A percentile compares a stretch with the other conserved stretches of the same genome.
Conservation (phyloP, 1,140 invertebrate species). For the Heliconius eleuchia region DNA sequence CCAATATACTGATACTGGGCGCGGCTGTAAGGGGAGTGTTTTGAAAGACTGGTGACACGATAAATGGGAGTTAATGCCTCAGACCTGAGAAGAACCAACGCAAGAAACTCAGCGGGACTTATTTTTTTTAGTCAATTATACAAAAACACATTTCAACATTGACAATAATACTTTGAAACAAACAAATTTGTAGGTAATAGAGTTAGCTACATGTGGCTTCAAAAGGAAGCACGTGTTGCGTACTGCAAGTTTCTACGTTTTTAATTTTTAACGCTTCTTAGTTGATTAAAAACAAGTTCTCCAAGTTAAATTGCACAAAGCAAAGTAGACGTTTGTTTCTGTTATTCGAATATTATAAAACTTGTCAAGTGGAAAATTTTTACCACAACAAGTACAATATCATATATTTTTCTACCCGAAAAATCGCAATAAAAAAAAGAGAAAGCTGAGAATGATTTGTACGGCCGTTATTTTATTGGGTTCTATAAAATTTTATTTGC, state of each 20-base stretch:
- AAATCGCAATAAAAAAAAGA: conserved; percentile 1
- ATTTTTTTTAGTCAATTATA: no score
- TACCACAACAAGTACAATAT: neutral
- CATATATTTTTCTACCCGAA: neutral
- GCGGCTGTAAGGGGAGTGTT: no score
- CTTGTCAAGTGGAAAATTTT: neutral
- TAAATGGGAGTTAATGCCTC: no score
- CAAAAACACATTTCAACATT: no score
- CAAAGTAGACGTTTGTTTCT: neutral
- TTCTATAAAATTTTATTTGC: neutral
- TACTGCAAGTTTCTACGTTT: neutral
- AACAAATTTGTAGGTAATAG: no score
- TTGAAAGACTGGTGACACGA: no score
- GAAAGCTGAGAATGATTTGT: neutral
- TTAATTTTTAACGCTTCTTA: neutral
- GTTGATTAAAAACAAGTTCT: neutral
- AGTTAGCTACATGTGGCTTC: no score
- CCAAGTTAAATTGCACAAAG: neutral
- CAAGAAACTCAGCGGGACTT: no score
- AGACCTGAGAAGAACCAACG: no score
- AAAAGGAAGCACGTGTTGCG: no score
- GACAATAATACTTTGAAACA: no score
- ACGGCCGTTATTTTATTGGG: neutral
- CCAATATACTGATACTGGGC: no score
- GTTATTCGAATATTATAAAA: neutral